A percentile compares a stretch with the other conserved stretches of the same genome.
Conservation (phyloP, 2,113 vertebrate species). For the Mormyrus iriodes region DNA sequence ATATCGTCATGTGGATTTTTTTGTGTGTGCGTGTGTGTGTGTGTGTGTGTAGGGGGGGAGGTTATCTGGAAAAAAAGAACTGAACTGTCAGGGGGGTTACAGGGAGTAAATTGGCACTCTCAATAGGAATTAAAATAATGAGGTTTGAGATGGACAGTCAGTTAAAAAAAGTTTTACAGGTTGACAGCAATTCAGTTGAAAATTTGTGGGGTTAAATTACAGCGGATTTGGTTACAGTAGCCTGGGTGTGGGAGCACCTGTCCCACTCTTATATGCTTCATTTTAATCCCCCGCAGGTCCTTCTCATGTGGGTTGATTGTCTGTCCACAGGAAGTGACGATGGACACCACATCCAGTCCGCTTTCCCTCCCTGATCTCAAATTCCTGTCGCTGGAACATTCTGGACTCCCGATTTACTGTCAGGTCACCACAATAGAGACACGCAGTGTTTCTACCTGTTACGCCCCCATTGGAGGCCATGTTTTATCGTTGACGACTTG, state of each 20-base stretch:
- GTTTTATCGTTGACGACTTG: not conserved
- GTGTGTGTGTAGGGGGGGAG: not conserved
- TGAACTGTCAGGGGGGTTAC: not conserved
- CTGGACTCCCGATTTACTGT: not conserved
- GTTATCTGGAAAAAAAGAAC: not conserved
- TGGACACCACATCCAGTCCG: constrained; percentile 51
- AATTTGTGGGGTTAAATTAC: not conserved
- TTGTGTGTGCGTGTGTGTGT: not conserved
- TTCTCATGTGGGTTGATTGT: constrained; percentile 1
- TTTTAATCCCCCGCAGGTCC: not conserved
- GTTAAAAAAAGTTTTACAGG: not conserved
- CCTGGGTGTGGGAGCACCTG: not conserved
- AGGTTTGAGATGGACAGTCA: not conserved
- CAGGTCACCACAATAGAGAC: not conserved
- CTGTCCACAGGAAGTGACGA: constrained; percentile 46
- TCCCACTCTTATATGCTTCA: not conserved
- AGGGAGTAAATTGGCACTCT: not conserved
- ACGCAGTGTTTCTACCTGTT: not conserved
- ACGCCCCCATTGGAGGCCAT: not conserved
- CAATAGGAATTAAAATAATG: not conserved
- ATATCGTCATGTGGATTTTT: constrained; percentile 52
- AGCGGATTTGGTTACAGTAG: not conserved
- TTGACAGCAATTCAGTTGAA: not conserved
- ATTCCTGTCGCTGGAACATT: not conserved
- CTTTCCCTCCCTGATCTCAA: not conserved